Evolutionary conservation across 2,888 invertebrate genomes (phyloP), one percentile per base, ranked within the genome.

Genomic region (Diabrotica balteata): DNA sequence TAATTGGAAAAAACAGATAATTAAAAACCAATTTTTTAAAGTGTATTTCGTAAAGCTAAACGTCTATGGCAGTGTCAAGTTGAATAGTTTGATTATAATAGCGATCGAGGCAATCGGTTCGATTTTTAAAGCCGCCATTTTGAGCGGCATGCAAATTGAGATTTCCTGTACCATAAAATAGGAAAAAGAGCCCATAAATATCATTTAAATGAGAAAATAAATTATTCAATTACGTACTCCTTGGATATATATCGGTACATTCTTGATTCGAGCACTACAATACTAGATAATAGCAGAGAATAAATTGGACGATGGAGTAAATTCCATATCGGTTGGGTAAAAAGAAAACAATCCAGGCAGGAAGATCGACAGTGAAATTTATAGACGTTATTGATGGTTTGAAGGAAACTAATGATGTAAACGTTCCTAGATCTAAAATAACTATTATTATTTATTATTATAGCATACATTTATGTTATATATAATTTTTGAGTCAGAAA

Each of bases 141-240:
- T 68, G 71, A 65, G 55, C 67, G 69, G 73, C 72, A 72, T 69
- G 72, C 71, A 72, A 75, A 75, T 75, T 73, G 72, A 72, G 63
- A 72, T 74, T 75, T 74, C 68, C 75, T 66, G 66, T 71, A 65
- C 72, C 66, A 70, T 73, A 73, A 74, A 75, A 75, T 70, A 62
- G 72, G 69, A 67, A 66, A 68, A 68, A 68, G 67, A 68, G 69
- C 45, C 72, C 68, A 69, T 75, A 75, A 78, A 77, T 76, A 76
- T 77, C 70, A 74, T 77, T 74, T 74, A 76, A 78, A 78, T 76
- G 75, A 74, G 74, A 68, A 71, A 73, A 77, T 76, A 78, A 76
- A 76, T 77, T 77, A 78, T 78, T 74, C 78, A 76, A 78, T 78
- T 78, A 78, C 73, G 68, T 61, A 70, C 66, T 73, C 64, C 64